Conservation (phyloP, 2,797 vertebrate genomes). For the Nannoperca obscura region DNA sequence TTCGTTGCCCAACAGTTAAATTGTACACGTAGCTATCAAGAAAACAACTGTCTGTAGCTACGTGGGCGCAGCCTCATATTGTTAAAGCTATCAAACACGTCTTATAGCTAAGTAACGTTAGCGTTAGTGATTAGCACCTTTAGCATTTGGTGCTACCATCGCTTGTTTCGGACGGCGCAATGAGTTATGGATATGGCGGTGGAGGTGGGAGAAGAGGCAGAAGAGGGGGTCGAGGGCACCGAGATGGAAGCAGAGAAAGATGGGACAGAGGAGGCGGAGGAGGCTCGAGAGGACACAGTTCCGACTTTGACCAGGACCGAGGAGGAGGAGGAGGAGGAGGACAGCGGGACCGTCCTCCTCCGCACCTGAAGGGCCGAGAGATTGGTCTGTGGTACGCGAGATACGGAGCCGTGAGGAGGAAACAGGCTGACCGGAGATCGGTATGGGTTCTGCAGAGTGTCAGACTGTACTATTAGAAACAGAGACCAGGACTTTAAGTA, state of each 20-base stretch:
- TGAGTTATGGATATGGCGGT: conserved; percentile 81
- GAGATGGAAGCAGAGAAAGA: conserved; percentile 78
- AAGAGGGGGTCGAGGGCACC: conserved; percentile 71
- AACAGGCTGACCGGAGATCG: conserved; percentile 87
- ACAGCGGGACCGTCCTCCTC: conserved; percentile 88
- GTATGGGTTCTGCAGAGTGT: conserved; percentile 55
- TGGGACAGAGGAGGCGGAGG: conserved; percentile 68
- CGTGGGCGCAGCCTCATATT: too few species aligned
- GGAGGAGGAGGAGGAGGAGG: conserved; percentile 69
- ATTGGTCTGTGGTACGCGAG: conserved; percentile 97
- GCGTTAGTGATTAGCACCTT: not conserved
- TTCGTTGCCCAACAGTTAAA: fast-evolving
- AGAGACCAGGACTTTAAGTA: not conserved
- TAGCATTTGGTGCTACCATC: too few species aligned
- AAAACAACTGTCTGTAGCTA: too few species aligned
- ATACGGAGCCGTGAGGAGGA: conserved; percentile 89
- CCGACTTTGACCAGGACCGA: conserved; percentile 73
- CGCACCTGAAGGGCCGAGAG: conserved; percentile 93
- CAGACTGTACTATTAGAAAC: not conserved
- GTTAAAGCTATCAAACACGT: not conserved
- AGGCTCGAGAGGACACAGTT: conserved; percentile 64
- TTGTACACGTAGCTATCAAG: not conserved
- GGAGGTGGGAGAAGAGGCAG: conserved; percentile 76
- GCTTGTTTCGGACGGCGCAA: conserved; percentile 35
- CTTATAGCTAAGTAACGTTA: not conserved